A percentile compares a stretch with the other conserved stretches of the same genome.
Conservation (phyloP, 2,113 vertebrate genomes). For the Carettochelys insculpta region DNA sequence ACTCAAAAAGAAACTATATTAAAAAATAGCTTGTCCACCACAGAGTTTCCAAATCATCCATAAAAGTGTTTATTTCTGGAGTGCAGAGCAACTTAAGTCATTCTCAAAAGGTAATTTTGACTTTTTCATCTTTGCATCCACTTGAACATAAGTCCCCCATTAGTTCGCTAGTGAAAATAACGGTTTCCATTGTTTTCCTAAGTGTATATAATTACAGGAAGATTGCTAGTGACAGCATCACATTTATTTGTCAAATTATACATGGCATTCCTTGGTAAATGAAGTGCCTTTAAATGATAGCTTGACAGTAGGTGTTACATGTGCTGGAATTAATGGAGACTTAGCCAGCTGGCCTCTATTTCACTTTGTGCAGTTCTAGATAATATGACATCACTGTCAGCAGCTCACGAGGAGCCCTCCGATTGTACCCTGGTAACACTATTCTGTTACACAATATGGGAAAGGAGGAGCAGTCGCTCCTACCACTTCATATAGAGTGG, state of each 20-base stretch:
- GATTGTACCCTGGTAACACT: conserved; percentile 39
- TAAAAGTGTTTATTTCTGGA: background rate
- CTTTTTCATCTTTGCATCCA: background rate
- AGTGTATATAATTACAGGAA: background rate
- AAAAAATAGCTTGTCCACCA: background rate
- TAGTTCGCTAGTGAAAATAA: conserved; percentile 19
- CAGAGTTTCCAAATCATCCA: background rate
- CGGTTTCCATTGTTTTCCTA: background rate
- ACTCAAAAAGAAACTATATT: background rate
- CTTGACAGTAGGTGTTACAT: background rate
- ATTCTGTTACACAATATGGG: conserved; percentile 40
- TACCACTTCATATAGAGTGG: conserved; percentile 28
- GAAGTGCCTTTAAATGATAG: conserved; percentile 12
- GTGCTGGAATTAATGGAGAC: conserved; percentile 14
- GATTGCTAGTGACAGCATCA: background rate
- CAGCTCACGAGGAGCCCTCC: conserved; percentile 25
- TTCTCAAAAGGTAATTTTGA: background rate
- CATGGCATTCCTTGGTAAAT: background rate
- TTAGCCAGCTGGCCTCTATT: conserved; percentile 43
- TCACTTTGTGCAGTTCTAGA: conserved; percentile 51
- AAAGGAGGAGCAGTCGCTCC: conserved; percentile 39
- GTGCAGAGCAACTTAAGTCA: background rate
- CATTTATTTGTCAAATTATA: conserved; percentile 20
- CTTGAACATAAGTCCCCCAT: background rate
- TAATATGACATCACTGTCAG: conserved; percentile 5